These are phyloP conservation scores for Lepidocyrtoides sp. DNA, from an alignment of 2,888 invertebrate genomes.

Conservation along the genomic window DNA sequence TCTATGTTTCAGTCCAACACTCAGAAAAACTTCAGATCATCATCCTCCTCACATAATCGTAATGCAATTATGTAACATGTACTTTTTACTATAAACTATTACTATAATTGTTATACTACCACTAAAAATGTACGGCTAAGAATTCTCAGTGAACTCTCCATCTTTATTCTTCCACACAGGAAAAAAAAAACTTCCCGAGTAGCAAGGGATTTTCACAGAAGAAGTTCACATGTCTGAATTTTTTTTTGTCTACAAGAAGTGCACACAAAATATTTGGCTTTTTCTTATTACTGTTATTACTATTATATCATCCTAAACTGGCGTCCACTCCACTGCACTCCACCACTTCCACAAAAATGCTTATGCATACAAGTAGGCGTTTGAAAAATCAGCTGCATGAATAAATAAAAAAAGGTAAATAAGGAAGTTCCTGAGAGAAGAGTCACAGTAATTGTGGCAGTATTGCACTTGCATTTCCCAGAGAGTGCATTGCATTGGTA, in stretches of 20 bases:
- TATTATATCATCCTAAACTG: slow-evolving; percentile 11
- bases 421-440: neutral
- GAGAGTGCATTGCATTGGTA: slow-evolving; percentile 15
- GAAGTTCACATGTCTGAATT: slow-evolving; percentile 75
- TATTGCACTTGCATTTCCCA: slow-evolving; percentile 35
- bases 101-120: neutral
- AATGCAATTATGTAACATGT: neutral
- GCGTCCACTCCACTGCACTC: neutral
- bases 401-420: neutral
- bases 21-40: neutral
- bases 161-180: slow-evolving; percentile 1
- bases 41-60: neutral
- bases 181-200: slow-evolving; percentile 56
- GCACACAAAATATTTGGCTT: slow-evolving; percentile 45
- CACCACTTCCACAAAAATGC: neutral
- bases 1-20: neutral
- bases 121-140: neutral
- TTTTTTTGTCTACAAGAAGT: neutral
- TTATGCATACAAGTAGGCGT: neutral
- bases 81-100: neutral
- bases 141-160: slow-evolving; percentile 61
- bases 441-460: slow-evolving; percentile 9
- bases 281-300: slow-evolving; percentile 21
- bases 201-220: slow-evolving; percentile 79
- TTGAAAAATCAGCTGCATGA: neutral